Conservation (phyloP, 2,888 invertebrate genomes). For the Platyscelio sp. region DNA sequence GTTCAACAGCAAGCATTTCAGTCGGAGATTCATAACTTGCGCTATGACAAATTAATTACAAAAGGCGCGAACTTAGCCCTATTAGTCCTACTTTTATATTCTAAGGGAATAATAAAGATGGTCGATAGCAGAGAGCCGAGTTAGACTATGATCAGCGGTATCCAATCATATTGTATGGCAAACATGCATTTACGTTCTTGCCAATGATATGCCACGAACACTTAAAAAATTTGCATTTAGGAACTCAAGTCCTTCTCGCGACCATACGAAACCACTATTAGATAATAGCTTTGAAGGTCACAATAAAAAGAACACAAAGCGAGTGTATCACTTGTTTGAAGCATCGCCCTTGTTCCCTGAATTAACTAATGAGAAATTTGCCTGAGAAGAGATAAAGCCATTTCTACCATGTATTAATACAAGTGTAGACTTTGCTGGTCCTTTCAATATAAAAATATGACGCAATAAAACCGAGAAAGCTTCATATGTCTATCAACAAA, state of each 20-base stretch:
- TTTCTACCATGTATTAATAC: neutral
- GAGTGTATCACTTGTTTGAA: neutral
- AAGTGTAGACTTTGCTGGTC: constrained; percentile 30
- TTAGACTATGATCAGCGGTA: neutral
- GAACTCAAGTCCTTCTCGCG: constrained; percentile 31
- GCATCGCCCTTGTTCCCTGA: neutral
- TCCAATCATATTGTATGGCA: constrained; percentile 4
- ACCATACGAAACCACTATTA: constrained; percentile 54
- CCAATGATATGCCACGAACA: constrained; percentile 34
- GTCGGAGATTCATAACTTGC: neutral
- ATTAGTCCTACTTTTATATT: neutral
- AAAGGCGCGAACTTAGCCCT: neutral
- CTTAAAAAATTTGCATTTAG: constrained; percentile 13
- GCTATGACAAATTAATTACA: neutral
- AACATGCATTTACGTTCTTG: constrained; percentile 32
- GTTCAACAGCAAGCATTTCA: neutral
- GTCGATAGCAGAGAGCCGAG: neutral
- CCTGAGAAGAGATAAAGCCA: neutral
- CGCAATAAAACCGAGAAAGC: too few relatives aligned
- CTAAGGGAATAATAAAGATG: neutral
- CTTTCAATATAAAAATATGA: neutral
- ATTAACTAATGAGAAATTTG: neutral
- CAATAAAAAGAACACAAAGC: constrained; percentile 17
- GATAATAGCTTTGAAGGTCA: constrained; percentile 36
- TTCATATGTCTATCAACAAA: too few relatives aligned